phyloP scores from a whole-genome alignment of 2,113 vertebrate genomes.

The Chlamydotis undulata region DNA sequence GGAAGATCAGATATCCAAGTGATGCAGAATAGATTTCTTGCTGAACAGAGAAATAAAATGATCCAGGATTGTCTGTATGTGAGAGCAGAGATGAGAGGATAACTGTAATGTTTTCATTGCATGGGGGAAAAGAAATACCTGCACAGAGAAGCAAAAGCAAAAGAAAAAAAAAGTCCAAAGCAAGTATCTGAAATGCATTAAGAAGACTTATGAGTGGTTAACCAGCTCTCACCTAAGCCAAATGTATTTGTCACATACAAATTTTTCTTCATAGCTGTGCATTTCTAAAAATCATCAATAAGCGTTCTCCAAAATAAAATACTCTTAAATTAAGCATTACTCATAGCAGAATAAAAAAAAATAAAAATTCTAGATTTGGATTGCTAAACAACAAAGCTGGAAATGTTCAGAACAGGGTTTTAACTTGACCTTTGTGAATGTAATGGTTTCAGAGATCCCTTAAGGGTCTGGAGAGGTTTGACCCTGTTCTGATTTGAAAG shows the following conservation, averaged over 20 bases:
- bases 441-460: neutral
- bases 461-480: neutral
- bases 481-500: neutral
- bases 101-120: neutral
- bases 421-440: neutral
- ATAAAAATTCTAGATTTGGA: neutral
- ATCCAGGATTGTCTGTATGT: neutral
- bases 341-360: neutral
- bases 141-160: neutral
- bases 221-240: neutral
- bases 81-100: neutral
- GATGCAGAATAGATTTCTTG: neutral
- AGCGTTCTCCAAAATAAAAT: neutral
- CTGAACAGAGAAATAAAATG: neutral
- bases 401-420: neutral
- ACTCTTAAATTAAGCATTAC: neutral
- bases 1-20: slow-evolving; percentile 5
- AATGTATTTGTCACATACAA: neutral
- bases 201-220: neutral
- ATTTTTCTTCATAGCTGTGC: neutral
- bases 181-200: neutral
- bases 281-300: neutral
- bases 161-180: neutral
- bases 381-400: neutral
- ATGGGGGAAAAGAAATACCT: neutral